Evolutionary conservation across 30 jellyfish, hydroid and myxozoan genomes (phyloP), one percentile per base, ranked within the genome.

Genomic region (Rhopilema esculentum): DNA sequence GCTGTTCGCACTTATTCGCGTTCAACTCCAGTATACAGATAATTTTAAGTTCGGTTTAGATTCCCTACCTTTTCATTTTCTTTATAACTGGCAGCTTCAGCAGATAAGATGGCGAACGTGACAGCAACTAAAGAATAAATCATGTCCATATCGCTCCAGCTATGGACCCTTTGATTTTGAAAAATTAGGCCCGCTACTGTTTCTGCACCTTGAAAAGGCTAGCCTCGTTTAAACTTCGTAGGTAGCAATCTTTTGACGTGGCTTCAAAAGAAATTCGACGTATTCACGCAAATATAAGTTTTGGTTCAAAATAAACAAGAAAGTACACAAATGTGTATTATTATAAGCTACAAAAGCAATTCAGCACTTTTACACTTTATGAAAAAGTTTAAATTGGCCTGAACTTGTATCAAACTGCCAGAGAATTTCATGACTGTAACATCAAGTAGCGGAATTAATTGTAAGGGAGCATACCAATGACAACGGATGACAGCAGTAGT

Each of bases 1-100:
- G 12, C 57, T 40, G 57, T 2, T 40, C 12, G 57, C 57, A 40
- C 12, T 40, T 40, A 6, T 40, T 40, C 12, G 57, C 57, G n/a
- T n/a, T n/a, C n/a, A n/a, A n/a, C n/a, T n/a, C n/a, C n/a, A n/a
- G n/a, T n/a, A n/a, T n/a, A n/a, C n/a, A n/a, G n/a, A n/a, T n/a
- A n/a, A n/a, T n/a, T n/a, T n/a, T n/a, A n/a, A n/a, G n/a, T n/a
- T n/a, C n/a, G n/a, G n/a, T n/a, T n/a, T n/a, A n/a, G n/a, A n/a
- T n/a, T n/a, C n/a, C 74, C 27, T 40, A 75, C 85, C 85, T 75
- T 75, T 20, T 75, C 85, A 40, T 75, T 40, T 0, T 75, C 85
- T 48, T 75, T 75, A 27, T 75, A 75, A 8, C 40, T 75, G 19
- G 62, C 72, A 0, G 85, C 85, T 8, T 75, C 50, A 52, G 52